phyloP scores from a whole-genome alignment of 1,140 invertebrate species.

The Eumaeus atala region DNA sequence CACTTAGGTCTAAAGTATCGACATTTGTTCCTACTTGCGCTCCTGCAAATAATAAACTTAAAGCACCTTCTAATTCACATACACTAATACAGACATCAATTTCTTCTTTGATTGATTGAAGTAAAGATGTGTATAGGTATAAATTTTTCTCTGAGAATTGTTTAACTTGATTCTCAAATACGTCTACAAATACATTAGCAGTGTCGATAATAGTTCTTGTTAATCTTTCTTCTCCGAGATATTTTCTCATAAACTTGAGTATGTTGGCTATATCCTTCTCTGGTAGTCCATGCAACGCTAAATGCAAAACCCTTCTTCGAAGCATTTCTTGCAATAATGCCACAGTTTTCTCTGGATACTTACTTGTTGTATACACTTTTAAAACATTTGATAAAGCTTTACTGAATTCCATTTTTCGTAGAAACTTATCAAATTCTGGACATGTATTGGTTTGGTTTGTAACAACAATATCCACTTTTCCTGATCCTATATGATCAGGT shows the following conservation, averaged over 20 bases:
- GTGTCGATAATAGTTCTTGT: slow-evolving; percentile 83
- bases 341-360: slow-evolving; percentile 85
- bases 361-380: slow-evolving; percentile 75
- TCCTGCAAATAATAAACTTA: slow-evolving; percentile 80
- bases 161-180: slow-evolving; percentile 79
- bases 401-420: slow-evolving; percentile 88
- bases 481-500: slow-evolving; percentile 66
- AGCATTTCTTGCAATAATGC: slow-evolving; percentile 89
- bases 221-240: slow-evolving; percentile 85
- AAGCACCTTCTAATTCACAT: slow-evolving; percentile 79
- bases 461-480: slow-evolving; percentile 74
- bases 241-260: slow-evolving; percentile 84
- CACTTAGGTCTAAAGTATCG: slow-evolving; percentile 46
- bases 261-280: slow-evolving; percentile 79
- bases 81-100: slow-evolving; percentile 77
- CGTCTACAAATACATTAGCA: slow-evolving; percentile 82
- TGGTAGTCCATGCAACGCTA: slow-evolving; percentile 81
- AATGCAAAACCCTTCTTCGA: slow-evolving; percentile 81
- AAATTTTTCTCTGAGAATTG: slow-evolving; percentile 75
- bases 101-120: slow-evolving; percentile 79
- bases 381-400: slow-evolving; percentile 87
- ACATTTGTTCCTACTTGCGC: slow-evolving; percentile 56
- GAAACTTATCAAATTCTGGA: slow-evolving; percentile 79
- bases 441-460: slow-evolving; percentile 63
- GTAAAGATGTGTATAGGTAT: slow-evolving; percentile 76